phyloP scores from a whole-genome alignment of 2,797 vertebrate genomes.

The Acanthurus leucopareius region DNA sequence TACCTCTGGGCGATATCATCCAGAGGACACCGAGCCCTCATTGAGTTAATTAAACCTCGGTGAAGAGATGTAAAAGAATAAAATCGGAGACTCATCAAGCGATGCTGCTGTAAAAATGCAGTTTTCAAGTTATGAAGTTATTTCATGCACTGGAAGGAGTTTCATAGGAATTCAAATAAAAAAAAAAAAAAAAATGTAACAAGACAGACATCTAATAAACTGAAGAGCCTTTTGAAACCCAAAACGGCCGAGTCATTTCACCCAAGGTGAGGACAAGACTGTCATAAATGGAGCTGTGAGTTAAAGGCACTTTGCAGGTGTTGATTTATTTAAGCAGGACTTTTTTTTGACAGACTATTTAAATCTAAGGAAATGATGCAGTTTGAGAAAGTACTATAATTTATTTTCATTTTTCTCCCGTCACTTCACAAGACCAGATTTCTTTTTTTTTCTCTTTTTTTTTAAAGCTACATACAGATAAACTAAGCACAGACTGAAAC shows the following conservation, averaged over 20 bases:
- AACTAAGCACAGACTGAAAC: background rate
- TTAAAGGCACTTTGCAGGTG: slow-evolving; percentile 14
- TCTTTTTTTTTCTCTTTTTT: background rate
- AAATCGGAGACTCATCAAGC: slow-evolving; percentile 39
- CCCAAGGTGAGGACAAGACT: slow-evolving; percentile 41
- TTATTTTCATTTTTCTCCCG: slow-evolving; percentile 7
- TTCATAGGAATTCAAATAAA: slow-evolving; percentile 75
- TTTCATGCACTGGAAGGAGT: slow-evolving; percentile 53
- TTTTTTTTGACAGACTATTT: slow-evolving; percentile 10
- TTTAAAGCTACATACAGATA: background rate
- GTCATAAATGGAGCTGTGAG: slow-evolving; percentile 26
- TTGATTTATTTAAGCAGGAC: background rate
- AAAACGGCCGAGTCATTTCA: slow-evolving; percentile 41
- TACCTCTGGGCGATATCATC: slow-evolving; percentile 64
- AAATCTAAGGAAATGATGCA: slow-evolving; percentile 1
- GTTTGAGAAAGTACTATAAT: background rate
- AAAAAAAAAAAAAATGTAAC: slow-evolving; percentile 34
- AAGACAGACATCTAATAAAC: slow-evolving; percentile 65
- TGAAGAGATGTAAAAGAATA: slow-evolving; percentile 65
- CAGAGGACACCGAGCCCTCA: slow-evolving; percentile 67
- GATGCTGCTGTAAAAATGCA: slow-evolving; percentile 51
- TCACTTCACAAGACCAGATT: background rate
- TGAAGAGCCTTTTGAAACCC: slow-evolving; percentile 37
- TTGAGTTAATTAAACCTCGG: slow-evolving; percentile 75
- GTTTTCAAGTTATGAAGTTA: slow-evolving; percentile 67